phyloP scores from a whole-genome alignment of 2,888 invertebrate genomes.

The Melanophora roralis region DNA sequence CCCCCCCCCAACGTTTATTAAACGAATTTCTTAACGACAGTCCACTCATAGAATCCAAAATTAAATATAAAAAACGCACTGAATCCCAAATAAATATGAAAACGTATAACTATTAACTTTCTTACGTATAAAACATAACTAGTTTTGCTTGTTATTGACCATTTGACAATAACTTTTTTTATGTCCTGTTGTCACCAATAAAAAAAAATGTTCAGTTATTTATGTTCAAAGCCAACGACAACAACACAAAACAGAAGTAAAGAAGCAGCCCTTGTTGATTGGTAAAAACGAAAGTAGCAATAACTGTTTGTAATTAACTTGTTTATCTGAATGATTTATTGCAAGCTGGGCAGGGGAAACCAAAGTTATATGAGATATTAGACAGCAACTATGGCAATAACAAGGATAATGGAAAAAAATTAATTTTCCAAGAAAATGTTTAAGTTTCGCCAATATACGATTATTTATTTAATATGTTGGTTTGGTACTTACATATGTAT shows the following conservation, averaged over 20 bases:
- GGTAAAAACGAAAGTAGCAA: neutral
- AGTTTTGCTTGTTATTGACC: neutral
- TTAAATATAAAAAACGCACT: too few species aligned
- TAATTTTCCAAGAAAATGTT: too few species aligned
- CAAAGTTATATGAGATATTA: too few species aligned
- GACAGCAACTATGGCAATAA: too few species aligned
- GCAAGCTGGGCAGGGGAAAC: neutral
- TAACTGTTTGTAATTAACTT: constrained; percentile 39
- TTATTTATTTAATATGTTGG: too few species aligned
- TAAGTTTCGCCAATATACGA: too few species aligned
- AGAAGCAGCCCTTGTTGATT: neutral
- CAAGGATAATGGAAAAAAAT: neutral
- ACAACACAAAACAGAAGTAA: neutral
- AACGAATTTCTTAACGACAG: neutral
- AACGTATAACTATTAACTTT: too few species aligned
- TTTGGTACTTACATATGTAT: too few species aligned
- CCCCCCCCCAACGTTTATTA: too few species aligned
- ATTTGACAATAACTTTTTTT: constrained; percentile 1
- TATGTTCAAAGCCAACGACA: neutral
- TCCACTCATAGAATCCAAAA: neutral
- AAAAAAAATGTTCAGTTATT: neutral
- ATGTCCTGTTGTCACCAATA: neutral
- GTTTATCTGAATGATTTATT: constrained; percentile 54
- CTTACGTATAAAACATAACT: neutral
- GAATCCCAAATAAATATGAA: too few species aligned